A percentile compares a stretch with the other conserved stretches of the same genome.
phyloP scores from a whole-genome alignment of 2,888 invertebrate species.

The Lochmaea capreae region DNA sequence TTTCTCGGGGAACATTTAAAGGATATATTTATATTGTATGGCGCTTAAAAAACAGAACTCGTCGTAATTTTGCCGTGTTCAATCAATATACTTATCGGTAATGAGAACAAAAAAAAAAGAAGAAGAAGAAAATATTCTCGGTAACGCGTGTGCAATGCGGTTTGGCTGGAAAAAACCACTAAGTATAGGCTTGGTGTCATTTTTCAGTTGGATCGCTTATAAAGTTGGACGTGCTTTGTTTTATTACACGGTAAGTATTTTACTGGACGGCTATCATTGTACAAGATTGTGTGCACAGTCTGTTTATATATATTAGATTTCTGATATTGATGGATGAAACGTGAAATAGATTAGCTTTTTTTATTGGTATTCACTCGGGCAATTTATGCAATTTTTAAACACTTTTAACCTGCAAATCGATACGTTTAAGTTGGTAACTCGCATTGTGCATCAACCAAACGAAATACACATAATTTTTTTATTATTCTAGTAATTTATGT shows the following conservation, averaged over 20 bases:
- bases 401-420: too few relatives aligned
- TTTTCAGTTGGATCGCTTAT: constrained; percentile 47
- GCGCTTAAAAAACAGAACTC: constrained; percentile 49
- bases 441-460: too few relatives aligned
- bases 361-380: constrained; percentile 8
- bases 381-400: not conserved
- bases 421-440: too few relatives aligned
- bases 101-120: constrained; percentile 45
- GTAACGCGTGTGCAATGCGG: constrained; percentile 56
- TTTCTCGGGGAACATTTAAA: constrained; percentile 41
- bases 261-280: constrained; percentile 48
- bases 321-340: constrained; percentile 49
- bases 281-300: constrained; percentile 53
- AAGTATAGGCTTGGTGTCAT: constrained; percentile 53
- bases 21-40: constrained; percentile 50
- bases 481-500: too few relatives aligned
- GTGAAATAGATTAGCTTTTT: constrained; percentile 51
- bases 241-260: constrained; percentile 30
- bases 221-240: constrained; percentile 30
- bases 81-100: constrained; percentile 53
- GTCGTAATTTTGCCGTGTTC: constrained; percentile 54
- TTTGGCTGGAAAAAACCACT: constrained; percentile 52
- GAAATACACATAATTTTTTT: too few relatives aligned
- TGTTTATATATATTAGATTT: constrained; percentile 53
- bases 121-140: constrained; percentile 50